Percentiles rank a stretch among this genome's conserved stretches.
Evolutionary conservation across 2,797 vertebrate genomes (phyloP).

Genomic region (Propithecus perrieri): DNA sequence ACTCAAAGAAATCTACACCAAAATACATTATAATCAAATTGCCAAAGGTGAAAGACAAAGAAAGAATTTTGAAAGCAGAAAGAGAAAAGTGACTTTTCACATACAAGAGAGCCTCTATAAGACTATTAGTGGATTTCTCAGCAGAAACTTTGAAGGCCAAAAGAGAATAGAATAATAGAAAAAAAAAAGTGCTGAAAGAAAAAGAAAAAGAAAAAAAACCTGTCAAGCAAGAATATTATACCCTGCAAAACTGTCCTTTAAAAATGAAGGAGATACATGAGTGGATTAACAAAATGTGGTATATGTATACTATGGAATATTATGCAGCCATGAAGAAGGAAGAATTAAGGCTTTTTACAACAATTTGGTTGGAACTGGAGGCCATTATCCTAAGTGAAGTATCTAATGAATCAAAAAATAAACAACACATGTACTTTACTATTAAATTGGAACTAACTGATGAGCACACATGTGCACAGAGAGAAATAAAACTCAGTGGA

Average conservation of each 20-base stretch:
- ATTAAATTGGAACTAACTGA: no score
- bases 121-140: neutral
- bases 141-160: neutral
- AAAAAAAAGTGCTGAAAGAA: neutral
- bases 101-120: neutral
- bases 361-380: no score
- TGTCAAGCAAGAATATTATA: neutral
- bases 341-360: no score
- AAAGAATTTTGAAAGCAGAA: neutral
- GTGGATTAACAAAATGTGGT: no score
- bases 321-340: no score
- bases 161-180: neutral
- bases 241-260: neutral
- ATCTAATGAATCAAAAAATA: no score
- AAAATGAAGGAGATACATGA: neutral
- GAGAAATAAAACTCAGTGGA: no score
- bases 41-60: neutral
- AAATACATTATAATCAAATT: neutral
- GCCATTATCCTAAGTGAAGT: no score
- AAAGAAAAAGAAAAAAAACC: neutral
- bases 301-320: no score
- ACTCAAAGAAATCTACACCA: neutral
- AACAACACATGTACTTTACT: no score
- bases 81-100: neutral
- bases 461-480: no score